Evolutionary conservation across 2,888 invertebrate species (phyloP), one percentile per base, ranked within the genome.

Genomic region (Drosophila koepferae): DNA sequence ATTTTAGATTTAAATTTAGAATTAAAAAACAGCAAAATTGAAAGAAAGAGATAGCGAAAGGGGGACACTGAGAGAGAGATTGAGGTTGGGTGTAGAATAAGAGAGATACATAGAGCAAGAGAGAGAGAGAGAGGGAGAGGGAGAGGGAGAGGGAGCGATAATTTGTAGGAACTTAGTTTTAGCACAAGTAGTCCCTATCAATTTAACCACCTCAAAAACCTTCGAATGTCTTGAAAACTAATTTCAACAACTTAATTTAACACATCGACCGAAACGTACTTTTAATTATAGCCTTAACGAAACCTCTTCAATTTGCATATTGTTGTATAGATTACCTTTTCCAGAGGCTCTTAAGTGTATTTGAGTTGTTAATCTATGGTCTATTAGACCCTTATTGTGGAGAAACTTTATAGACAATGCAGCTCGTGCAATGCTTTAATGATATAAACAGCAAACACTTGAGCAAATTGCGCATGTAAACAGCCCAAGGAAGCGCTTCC

Each of bases 381-480:
- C 48, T 55, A 72, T 77, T 41, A 18, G 60, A 31, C 16, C 31
- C 18, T 31, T 48, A 16, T 31, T 36, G 61, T 56, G 44, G 49
- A 23, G 18, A 61, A 78, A 78, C 66, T 74, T 63, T 70, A 62
- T 71, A 75, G 74, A 80, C 76, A 82, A 72, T 75, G 70, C 69
- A 74, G 49, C 44, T 36, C 38, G 53, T 49, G 67, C 63, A 61
- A 77, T 66, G 63, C 68, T 79, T 89, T 81, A 86, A 90, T 90
- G 89, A 77, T 79, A 86, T 88, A 86, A 86, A 80, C 87, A 78
- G 80, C 68, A 70, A 82, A 76, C 89, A 86, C 89, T 90, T 90
- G 90, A 90, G 82, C 74, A 90, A 89, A 86, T 90, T 90, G 87
- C 73, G 89, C 90, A 77, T 86, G 90, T 86, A 88, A 89, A 85